phyloP scores from a whole-genome alignment of 2,113 vertebrate genomes.

The Archilochus colubris region DNA sequence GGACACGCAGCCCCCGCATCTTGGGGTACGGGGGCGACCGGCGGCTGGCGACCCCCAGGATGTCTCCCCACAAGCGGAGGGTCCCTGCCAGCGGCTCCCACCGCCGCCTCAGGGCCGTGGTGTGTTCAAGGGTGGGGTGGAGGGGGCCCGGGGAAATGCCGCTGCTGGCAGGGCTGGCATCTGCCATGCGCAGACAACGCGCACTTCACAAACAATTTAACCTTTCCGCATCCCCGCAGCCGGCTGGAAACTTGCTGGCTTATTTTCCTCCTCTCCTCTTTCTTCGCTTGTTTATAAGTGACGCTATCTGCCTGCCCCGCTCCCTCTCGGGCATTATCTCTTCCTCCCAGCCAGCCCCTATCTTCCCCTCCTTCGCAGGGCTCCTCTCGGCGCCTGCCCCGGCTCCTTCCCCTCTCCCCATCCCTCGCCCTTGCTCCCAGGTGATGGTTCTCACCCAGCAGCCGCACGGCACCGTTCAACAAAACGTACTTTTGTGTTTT shows the following conservation, averaged over 20 bases:
- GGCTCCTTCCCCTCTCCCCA: background rate
- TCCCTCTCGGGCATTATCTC: background rate
- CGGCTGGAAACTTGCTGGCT: background rate
- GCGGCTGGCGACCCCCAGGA: too few species aligned
- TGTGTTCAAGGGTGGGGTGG: too few species aligned
- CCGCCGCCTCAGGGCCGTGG: background rate
- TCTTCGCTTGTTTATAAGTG: background rate
- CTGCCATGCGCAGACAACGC: background rate
- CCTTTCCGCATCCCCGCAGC: background rate
- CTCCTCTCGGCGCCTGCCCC: background rate
- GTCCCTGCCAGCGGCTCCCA: background rate
- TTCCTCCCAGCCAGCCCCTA: background rate
- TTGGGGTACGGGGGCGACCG: too few species aligned
- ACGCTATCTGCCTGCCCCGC: background rate
- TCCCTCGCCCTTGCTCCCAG: background rate
- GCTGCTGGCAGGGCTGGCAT: background rate
- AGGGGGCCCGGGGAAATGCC: background rate
- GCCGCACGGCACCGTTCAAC: fast-evolving
- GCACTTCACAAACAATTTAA: background rate
- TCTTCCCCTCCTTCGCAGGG: background rate
- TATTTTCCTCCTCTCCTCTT: background rate
- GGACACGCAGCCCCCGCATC: too few species aligned
- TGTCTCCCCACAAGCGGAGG: background rate
- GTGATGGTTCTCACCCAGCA: background rate
- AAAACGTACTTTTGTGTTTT: background rate